These are phyloP conservation scores for Paraplagusia blochii DNA, from an alignment of 2,113 vertebrate genomes.

Conservation along the genomic window DNA sequence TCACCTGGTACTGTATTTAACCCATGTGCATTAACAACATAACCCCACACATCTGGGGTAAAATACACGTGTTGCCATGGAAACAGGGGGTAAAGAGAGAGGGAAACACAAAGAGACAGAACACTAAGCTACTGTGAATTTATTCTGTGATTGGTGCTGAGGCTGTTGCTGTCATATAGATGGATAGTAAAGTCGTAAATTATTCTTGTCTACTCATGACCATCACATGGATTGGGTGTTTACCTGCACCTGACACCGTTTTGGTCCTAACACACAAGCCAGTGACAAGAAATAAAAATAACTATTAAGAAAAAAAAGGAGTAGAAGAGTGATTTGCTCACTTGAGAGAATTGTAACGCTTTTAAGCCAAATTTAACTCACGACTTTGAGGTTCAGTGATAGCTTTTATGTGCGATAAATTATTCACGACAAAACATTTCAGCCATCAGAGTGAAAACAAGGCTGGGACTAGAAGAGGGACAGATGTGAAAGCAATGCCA, in stretches of 20 bases:
- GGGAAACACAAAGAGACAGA: slow-evolving; percentile 8
- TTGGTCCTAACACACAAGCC: slow-evolving; percentile 1
- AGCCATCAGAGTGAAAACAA: slow-evolving; percentile 13
- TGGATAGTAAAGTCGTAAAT: slow-evolving; percentile 51
- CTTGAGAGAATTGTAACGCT: background rate
- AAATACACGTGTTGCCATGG: slow-evolving; percentile 65
- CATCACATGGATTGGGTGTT: background rate
- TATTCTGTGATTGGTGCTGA: slow-evolving; percentile 46
- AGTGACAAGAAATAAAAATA: background rate
- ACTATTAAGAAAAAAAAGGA: background rate
- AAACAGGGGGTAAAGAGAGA: slow-evolving; percentile 48
- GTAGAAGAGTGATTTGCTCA: background rate
- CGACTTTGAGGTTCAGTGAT: slow-evolving; percentile 33
- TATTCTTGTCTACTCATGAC: slow-evolving; percentile 35
- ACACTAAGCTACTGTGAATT: slow-evolving; percentile 41
- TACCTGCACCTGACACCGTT: slow-evolving; percentile 1
- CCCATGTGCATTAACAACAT: slow-evolving; percentile 33
- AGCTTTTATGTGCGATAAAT: slow-evolving; percentile 41
- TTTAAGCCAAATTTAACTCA: slow-evolving; percentile 11
- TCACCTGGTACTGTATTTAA: slow-evolving; percentile 31
- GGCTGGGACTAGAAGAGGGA: slow-evolving; percentile 20
- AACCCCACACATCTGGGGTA: slow-evolving; percentile 44
- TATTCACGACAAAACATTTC: slow-evolving; percentile 41
- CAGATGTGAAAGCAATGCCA: slow-evolving; percentile 23
- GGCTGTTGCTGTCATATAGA: slow-evolving; percentile 35